phyloP scores from a whole-genome alignment of 2,888 invertebrate genomes.

The Thera obeliscata region DNA sequence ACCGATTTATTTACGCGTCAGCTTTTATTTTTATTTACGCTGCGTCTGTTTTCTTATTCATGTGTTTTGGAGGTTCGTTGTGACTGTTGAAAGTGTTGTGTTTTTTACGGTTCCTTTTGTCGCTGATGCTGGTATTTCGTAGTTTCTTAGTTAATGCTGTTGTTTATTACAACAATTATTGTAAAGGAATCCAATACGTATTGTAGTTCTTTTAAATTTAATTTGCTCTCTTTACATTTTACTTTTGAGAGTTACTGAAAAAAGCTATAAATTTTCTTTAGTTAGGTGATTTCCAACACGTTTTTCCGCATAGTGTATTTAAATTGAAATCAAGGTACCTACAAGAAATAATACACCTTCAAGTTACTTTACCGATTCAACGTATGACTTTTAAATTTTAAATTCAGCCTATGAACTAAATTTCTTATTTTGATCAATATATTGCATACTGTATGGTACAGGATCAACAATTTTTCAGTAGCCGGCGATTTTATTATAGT shows the following conservation, averaged over 20 bases:
- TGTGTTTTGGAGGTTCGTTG: constrained; percentile 72
- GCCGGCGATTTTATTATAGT: too few relatives aligned
- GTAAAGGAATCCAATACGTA: constrained; percentile 8
- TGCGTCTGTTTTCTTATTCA: constrained; percentile 52
- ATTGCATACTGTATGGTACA: too few relatives aligned
- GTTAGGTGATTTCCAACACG: not conserved
- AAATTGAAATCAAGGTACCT: not conserved
- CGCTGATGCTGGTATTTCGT: constrained; percentile 31
- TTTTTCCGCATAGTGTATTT: not conserved
- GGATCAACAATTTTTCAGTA: too few relatives aligned
- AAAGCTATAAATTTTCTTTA: not conserved
- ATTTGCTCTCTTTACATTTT: not conserved
- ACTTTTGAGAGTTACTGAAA: too few relatives aligned
- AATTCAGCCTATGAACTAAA: not conserved
- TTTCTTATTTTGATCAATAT: too few relatives aligned
- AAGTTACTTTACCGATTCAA: too few relatives aligned
- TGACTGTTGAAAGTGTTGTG: constrained; percentile 72
- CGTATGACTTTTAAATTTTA: not conserved
- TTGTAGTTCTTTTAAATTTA: not conserved
- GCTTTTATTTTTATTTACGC: constrained; percentile 64
- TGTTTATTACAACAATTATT: constrained; percentile 6
- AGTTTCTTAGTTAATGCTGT: constrained; percentile 18
- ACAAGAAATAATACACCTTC: not conserved
- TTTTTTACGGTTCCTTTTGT: constrained; percentile 64
- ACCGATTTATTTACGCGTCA: constrained; percentile 62